phyloP scores from a whole-genome alignment of 2,888 invertebrate species.

The Amblyjoppa proteus region DNA sequence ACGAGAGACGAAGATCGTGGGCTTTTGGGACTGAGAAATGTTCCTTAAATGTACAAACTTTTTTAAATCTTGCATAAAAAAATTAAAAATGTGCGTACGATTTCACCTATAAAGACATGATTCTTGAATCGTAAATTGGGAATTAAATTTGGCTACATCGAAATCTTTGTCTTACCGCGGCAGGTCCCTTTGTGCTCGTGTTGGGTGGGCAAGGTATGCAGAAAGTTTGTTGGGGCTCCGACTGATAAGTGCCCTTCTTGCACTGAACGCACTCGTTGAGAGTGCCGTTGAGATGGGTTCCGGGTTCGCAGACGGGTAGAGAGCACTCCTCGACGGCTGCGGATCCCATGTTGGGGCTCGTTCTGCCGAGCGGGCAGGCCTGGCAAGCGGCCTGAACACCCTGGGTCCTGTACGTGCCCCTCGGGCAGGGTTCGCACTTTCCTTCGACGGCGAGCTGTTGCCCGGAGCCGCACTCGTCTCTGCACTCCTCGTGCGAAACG shows the following conservation, averaged over 20 bases:
- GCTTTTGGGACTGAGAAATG: neutral
- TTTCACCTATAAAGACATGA: neutral
- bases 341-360: slow-evolving; percentile 94
- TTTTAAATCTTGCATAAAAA: neutral
- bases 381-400: slow-evolving; percentile 96
- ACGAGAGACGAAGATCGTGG: neutral
- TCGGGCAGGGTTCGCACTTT: slow-evolving; percentile 96
- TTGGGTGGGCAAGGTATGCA: slow-evolving; percentile 96
- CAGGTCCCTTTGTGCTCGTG: slow-evolving; percentile 93
- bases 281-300: slow-evolving; percentile 94
- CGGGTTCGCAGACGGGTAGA: slow-evolving; percentile 92
- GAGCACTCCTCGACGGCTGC: slow-evolving; percentile 96
- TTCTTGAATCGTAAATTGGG: no score
- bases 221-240: slow-evolving; percentile 94
- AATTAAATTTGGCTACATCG: neutral
- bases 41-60: neutral
- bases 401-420: slow-evolving; percentile 94
- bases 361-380: slow-evolving; percentile 94
- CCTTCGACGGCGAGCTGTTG: slow-evolving; percentile 95
- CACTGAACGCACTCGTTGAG: slow-evolving; percentile 95
- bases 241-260: slow-evolving; percentile 95
- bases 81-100: neutral
- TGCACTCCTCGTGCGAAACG: slow-evolving; percentile 93
- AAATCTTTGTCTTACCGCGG: slow-evolving; percentile 89
- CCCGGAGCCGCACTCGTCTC: slow-evolving; percentile 95